Evolutionary conservation across 2,888 invertebrate species (phyloP).

Genomic region (Nomada fucata): DNA sequence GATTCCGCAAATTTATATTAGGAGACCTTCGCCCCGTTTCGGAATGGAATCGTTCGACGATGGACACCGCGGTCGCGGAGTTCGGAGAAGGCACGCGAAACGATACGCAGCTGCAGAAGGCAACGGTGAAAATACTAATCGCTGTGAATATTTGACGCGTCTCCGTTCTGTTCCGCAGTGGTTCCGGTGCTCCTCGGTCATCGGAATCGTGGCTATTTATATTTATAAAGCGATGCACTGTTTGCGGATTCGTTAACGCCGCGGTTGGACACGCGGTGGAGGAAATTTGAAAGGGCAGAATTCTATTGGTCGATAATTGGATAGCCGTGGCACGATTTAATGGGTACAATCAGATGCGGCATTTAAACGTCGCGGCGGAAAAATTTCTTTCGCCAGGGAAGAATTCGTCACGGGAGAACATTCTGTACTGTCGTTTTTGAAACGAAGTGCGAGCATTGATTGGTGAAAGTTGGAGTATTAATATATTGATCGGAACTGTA

Average conservation of each 20-base stretch:
- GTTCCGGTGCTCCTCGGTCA: neutral
- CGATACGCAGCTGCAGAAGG: neutral
- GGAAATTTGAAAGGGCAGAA: too few relatives aligned
- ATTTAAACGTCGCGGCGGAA: too few relatives aligned
- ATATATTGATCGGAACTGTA: neutral
- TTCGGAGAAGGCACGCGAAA: too few relatives aligned
- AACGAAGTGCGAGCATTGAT: neutral
- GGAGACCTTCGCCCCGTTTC: neutral
- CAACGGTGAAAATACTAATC: neutral
- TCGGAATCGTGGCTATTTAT: too few relatives aligned
- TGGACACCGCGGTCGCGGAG: neutral
- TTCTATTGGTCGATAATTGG: too few relatives aligned
- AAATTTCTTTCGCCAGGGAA: too few relatives aligned
- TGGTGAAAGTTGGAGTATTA: neutral
- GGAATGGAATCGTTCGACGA: conserved; percentile 9
- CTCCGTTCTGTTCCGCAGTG: neutral
- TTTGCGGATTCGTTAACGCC: too few relatives aligned
- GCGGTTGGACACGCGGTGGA: too few relatives aligned
- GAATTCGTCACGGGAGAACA: neutral
- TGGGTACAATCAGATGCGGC: too few relatives aligned
- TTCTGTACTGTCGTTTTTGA: neutral
- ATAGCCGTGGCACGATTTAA: too few relatives aligned
- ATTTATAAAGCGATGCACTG: too few relatives aligned
- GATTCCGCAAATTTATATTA: conserved; percentile 9
- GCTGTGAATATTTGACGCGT: neutral